Evolutionary conservation across 53 echinoderm and acorn worm genomes (phyloP), one percentile per base, ranked within the genome.

Genomic region (Echinometra lucunter): DNA sequence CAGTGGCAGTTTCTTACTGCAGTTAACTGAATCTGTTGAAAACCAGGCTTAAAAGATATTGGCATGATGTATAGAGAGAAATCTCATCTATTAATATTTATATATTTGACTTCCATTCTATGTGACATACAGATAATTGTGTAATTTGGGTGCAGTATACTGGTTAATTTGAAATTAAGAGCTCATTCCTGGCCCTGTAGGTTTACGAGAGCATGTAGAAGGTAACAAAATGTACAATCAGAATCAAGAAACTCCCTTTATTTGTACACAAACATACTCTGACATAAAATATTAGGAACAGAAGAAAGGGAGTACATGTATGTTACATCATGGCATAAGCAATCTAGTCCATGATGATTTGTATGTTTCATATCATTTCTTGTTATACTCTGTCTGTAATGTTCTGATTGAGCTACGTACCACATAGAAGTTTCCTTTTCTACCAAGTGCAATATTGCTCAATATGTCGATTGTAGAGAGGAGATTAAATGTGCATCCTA

Each of bases 361-460:
- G 13, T 75, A 75, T 42, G 18, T 40, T 78, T 42, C 40, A 40
- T 78, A 12, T 18, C 10, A 47, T 85, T 4, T 85, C 28, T 85
- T 30, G 49, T 53, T 49, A 85, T 85, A 85, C 15, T 49, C 47
- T 27, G 49, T 81, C 81, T 42, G 44, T 81, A 81, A 44, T 81
- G 30, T 44, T 81, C 19, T 8, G 16, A 44, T 44, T 81, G 40
- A 81, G 44, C 81, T 72, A 63, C 63, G 23, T 34, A 72, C 35
- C 81, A 44, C 81, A 81, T 85, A 28, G 21, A 21, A 89, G 25
- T 69, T 66, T 66, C 91, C 91, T 91, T 91, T 70, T 91, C 91
- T 91, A 91, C 69, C 66, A 69, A 66, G 91, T 91, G 91, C 91
- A 91, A 91, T 91, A 91, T 67, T 91, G 37, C 85, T 85, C 85